These are phyloP conservation scores for Cochlearius cochlearius DNA, from an alignment of 2,113 vertebrate genomes.

Conservation along the genomic window DNA sequence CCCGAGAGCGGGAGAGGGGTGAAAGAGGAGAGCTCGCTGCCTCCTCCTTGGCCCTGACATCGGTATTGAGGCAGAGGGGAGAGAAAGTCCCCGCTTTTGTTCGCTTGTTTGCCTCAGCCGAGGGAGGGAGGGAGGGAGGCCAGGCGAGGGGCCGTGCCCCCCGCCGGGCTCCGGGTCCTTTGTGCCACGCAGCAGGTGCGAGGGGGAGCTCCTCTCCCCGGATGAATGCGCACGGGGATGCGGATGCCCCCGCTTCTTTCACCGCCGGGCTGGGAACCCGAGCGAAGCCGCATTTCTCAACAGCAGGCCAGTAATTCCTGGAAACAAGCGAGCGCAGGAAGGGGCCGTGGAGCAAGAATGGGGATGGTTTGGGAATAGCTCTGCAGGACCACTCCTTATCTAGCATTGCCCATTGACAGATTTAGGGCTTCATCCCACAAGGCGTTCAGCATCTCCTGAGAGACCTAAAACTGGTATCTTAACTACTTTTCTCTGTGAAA, in stretches of 20 bases:
- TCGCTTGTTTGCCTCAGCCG: not conserved
- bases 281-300: not conserved
- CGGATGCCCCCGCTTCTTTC: not conserved
- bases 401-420: not conserved
- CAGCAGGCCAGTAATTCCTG: conserved; percentile 28
- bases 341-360: not conserved
- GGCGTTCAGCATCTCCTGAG: not conserved
- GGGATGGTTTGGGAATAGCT: conserved; percentile 1
- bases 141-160: accelerated
- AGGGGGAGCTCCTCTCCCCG: not conserved
- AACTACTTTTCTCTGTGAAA: not conserved
- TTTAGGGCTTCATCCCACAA: not conserved
- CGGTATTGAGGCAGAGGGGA: not conserved
- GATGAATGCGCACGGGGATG: not conserved
- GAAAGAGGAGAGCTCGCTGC: not conserved
- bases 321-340: not conserved
- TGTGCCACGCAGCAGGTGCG: not conserved
- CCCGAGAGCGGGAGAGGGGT: accelerated
- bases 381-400: conserved; percentile 19
- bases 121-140: not conserved
- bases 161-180: accelerated
- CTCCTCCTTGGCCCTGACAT: not conserved
- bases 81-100: not conserved
- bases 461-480: not conserved
- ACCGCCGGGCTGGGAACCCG: not conserved